Conservation (phyloP, 2,113 vertebrate species). For the Dipodomys stephensi region DNA sequence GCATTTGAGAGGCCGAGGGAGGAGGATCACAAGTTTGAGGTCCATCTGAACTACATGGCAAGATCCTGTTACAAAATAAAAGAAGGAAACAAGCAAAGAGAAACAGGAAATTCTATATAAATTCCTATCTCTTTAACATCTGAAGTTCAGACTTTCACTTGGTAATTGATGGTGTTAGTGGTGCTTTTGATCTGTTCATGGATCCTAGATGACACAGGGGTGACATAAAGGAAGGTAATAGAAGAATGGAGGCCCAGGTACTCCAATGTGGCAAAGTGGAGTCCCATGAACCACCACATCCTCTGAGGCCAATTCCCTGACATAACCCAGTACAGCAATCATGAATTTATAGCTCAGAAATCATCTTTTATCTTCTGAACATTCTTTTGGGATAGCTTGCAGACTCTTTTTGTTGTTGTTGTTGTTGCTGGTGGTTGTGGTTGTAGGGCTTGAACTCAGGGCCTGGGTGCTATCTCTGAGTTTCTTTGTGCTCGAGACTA, state of each 20-base stretch:
- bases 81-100: too few species aligned
- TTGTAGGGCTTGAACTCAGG: too few species aligned
- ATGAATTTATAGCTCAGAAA: not conserved
- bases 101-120: not conserved
- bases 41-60: too few species aligned
- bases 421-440: too few species aligned
- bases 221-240: not conserved
- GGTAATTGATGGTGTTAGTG: not conserved
- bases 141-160: slow-evolving; percentile 25
- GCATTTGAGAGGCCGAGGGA: too few species aligned
- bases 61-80: too few species aligned
- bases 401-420: not conserved
- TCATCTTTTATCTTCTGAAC: not conserved
- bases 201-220: not conserved
- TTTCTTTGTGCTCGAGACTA: too few species aligned
- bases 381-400: not conserved
- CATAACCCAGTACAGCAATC: not conserved
- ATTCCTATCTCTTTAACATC: not conserved
- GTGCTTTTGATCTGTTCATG: not conserved
- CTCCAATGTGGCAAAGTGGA: not conserved
- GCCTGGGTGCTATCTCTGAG: too few species aligned
- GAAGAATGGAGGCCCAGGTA: not conserved
- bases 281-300: not conserved
- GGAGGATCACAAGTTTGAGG: too few species aligned
- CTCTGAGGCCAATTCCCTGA: not conserved